These are phyloP conservation scores for Leucoptera coffeella DNA, from an alignment of 2,888 invertebrate genomes.

Conservation along the genomic window DNA sequence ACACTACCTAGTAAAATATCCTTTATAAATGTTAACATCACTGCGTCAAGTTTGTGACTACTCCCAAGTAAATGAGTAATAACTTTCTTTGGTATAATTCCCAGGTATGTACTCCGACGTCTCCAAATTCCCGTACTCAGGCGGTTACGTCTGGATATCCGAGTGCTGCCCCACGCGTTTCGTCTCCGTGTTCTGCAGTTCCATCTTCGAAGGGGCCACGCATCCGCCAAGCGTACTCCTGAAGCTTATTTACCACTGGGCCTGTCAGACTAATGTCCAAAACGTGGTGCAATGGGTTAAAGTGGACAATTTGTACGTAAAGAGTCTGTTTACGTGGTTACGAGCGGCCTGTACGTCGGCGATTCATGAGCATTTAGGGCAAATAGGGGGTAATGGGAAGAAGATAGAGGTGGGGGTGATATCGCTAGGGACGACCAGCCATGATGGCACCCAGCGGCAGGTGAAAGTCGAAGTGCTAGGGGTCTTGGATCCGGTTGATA, in stretches of 20 bases:
- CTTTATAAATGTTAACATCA: too few relatives aligned
- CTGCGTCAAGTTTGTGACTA: too few relatives aligned
- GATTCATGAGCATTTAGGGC: constrained; percentile 67
- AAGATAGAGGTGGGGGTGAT: constrained; percentile 80
- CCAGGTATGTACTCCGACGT: constrained; percentile 80
- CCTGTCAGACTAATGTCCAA: constrained; percentile 83
- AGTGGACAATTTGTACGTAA: constrained; percentile 51
- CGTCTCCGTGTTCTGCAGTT: constrained; percentile 82
- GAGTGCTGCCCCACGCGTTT: constrained; percentile 81
- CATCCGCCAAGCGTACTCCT: constrained; percentile 78
- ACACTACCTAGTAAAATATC: too few relatives aligned
- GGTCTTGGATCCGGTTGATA: constrained; percentile 68
- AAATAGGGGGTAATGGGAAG: constrained; percentile 66
- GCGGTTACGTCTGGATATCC: constrained; percentile 88
- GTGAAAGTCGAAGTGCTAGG: constrained; percentile 86
- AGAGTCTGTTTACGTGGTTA: constrained; percentile 55
- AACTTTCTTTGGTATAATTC: too few relatives aligned
- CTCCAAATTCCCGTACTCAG: constrained; percentile 78
- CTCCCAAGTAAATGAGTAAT: too few relatives aligned
- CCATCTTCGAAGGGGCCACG: constrained; percentile 79
- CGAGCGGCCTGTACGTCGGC: constrained; percentile 75
- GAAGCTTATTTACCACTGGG: constrained; percentile 86
- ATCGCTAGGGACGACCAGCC: constrained; percentile 79
- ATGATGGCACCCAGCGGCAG: constrained; percentile 67
- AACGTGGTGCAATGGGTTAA: constrained; percentile 87